Evolutionary conservation across 2,888 invertebrate species (phyloP), one percentile per base, ranked within the genome.

Genomic region (Acronicta leporina): DNA sequence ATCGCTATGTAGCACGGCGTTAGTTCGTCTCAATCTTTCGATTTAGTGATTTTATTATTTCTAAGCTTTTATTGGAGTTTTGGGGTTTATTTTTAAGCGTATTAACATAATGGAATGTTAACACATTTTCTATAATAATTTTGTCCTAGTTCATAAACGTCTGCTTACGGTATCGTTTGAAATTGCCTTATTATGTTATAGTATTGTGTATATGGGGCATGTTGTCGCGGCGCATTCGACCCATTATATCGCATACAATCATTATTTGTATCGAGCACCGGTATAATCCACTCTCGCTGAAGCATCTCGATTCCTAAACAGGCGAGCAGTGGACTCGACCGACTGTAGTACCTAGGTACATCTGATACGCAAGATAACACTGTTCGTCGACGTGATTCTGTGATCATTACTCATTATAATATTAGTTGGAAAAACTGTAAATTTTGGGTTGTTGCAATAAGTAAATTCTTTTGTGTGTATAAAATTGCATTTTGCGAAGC

Each of bases 371-470:
- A 56, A 71, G 35, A 59, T 50, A 49, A 53, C 58, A 63, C 42
- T 62, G 72, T 73, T 58, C 48, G 63, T 63, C 78, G 81, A 80
- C 80, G 77, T 70, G 83, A 73, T 81, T 82, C 88, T 87, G 88
- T 87, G 88, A 87, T 89, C 75, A 83, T 84, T 84, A 82, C 81
- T 80, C 82, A 80, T 82, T 77, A 81, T 83, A 56, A 70, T 85
- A 78, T 83, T 82, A 82, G 80, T 84, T 80, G 70, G 83, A 82
- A 85, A 84, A 85, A 85, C 81, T 89, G 88, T 90, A 89, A 81
- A 89, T 89, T 89, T 92, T 92, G 94, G 94, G 94, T 89, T 84
- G 94, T 91, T 94, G 94, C 94, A 94, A 94, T 94, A 94, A 92
- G 88, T 80, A 81, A 84, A 75, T 90, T 87, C 89, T 90, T 77